These are phyloP conservation scores for Urocynchramus pylzowi DNA, from an alignment of 2,113 vertebrate genomes.

Conservation along the genomic window DNA sequence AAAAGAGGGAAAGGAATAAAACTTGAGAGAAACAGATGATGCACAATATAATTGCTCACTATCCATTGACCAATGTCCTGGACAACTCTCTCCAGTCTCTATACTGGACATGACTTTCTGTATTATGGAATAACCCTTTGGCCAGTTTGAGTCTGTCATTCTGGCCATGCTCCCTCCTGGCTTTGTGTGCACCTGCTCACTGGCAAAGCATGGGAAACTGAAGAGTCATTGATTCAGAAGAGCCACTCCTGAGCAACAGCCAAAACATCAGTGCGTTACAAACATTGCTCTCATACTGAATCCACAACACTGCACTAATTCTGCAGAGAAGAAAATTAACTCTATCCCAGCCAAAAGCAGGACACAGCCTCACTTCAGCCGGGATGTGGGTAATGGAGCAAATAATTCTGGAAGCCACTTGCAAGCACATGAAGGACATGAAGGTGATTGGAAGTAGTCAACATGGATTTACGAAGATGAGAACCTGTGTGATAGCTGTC, in stretches of 20 bases:
- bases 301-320: not conserved
- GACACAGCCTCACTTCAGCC: not conserved
- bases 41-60: not conserved
- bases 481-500: not conserved
- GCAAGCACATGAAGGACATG: not conserved
- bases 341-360: not conserved
- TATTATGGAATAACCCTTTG: not conserved
- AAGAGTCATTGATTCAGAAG: not conserved
- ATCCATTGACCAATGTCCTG: not conserved
- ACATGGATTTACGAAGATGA: not conserved
- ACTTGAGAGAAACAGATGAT: not conserved
- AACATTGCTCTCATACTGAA: not conserved
- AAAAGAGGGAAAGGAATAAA: not conserved
- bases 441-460: not conserved
- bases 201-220: not conserved
- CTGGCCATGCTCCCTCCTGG: not conserved
- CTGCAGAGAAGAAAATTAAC: not conserved
- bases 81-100: not conserved
- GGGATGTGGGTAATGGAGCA: not conserved
- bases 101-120: fast-evolving
- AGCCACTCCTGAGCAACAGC: not conserved
- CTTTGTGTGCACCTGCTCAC: not conserved
- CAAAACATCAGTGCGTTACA: not conserved
- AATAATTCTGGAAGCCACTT: not conserved
- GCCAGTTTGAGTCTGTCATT: fast-evolving